phyloP scores from a whole-genome alignment of 2,888 invertebrate species.

The Polymixis flavicincta region DNA sequence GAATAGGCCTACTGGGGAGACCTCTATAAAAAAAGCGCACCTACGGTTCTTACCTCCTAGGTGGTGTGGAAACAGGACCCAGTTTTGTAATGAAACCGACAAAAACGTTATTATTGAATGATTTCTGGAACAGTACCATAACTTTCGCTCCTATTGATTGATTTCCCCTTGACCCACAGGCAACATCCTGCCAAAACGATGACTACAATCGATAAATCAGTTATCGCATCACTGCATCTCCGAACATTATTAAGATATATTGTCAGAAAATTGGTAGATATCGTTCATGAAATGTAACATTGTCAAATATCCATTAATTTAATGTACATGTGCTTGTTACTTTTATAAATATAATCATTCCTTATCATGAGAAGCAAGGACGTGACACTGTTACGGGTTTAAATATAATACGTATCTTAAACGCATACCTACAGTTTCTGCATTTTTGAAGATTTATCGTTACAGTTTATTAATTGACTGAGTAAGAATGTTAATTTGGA shows the following conservation, averaged over 20 bases:
- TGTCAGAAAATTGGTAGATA: conserved; percentile 60
- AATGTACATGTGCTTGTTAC: conserved; percentile 69
- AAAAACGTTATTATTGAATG: conserved; percentile 23
- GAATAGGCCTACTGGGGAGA: conserved; percentile 89
- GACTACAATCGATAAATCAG: conserved; percentile 68
- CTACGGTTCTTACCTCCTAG: conserved; percentile 86
- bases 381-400: conserved; percentile 76
- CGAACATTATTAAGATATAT: conserved; percentile 69
- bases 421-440: conserved; percentile 66
- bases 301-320: conserved; percentile 69
- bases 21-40: conserved; percentile 90
- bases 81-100: conserved; percentile 14
- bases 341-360: conserved; percentile 80
- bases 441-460: conserved; percentile 52
- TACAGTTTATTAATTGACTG: conserved; percentile 16
- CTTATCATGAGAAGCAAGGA: conserved; percentile 84
- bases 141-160: conserved; percentile 62
- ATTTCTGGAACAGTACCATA: conserved; percentile 61
- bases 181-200: conserved; percentile 71
- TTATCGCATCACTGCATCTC: conserved; percentile 70
- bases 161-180: conserved; percentile 67
- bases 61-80: conserved; percentile 89
- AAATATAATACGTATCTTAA: conserved; percentile 58
- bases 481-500: conserved; percentile 13
- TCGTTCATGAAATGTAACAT: conserved; percentile 62